phyloP scores from a whole-genome alignment of 2,113 vertebrate species.

The Puffinus mauretanicus region DNA sequence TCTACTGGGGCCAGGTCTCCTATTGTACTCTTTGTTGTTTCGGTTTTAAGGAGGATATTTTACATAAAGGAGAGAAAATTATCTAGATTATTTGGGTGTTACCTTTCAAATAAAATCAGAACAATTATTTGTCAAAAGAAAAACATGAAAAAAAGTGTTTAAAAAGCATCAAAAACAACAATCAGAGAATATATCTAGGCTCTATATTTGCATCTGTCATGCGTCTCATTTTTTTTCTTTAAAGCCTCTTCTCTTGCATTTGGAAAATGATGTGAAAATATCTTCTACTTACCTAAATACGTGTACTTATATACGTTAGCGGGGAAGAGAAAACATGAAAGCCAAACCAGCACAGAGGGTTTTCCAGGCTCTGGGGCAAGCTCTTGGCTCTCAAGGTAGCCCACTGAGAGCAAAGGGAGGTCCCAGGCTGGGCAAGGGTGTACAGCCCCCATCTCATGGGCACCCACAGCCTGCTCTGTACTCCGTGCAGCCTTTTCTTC shows the following conservation, averaged over 20 bases:
- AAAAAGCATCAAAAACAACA: background rate
- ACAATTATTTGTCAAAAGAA: background rate
- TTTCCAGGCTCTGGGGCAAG: background rate
- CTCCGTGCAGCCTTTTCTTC: background rate
- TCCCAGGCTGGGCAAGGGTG: background rate
- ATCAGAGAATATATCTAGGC: background rate
- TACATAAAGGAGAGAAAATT: background rate
- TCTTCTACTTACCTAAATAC: background rate
- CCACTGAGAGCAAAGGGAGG: background rate
- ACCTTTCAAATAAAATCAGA: slow-evolving; percentile 4
- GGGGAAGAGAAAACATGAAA: background rate
- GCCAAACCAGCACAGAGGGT: background rate
- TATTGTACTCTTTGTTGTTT: background rate
- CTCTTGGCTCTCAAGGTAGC: background rate
- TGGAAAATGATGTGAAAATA: background rate
- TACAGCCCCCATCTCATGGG: background rate
- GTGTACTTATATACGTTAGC: background rate
- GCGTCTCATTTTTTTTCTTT: background rate
- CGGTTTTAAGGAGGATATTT: background rate
- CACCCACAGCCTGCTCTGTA: background rate
- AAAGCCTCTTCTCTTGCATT: background rate
- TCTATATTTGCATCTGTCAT: background rate
- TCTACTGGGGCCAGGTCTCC: background rate
- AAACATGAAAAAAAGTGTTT: background rate
- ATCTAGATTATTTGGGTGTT: background rate